Percentiles rank a stretch among this genome's conserved stretches.
These are phyloP conservation scores for Epicauta chinensis DNA, from an alignment of 1,140 invertebrate genomes.

Conservation along the genomic window DNA sequence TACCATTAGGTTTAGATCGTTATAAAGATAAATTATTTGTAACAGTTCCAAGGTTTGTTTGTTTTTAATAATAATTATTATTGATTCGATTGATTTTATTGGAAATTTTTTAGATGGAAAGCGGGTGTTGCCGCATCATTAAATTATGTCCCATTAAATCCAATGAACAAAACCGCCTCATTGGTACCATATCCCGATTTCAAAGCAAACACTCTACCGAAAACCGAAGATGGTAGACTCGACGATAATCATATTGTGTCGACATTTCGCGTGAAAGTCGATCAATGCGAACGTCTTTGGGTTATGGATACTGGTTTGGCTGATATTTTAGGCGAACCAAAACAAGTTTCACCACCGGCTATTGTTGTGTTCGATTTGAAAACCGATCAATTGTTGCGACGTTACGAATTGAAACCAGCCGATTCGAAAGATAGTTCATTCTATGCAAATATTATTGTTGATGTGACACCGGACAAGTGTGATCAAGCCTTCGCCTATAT, in stretches of 20 bases:
- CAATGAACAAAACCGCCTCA: conserved; percentile 52
- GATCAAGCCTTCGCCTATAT: conserved; percentile 68
- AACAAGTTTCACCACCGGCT: conserved; percentile 55
- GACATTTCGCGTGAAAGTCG: conserved; percentile 53
- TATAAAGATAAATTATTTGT: conserved; percentile 73
- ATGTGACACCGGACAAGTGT: conserved; percentile 59
- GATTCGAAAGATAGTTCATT: conserved; percentile 63
- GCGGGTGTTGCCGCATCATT: conserved; percentile 63
- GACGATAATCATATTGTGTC: conserved; percentile 44
- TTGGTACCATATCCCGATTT: conserved; percentile 64
- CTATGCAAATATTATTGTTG: conserved; percentile 63
- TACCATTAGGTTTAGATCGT: conserved; percentile 63
- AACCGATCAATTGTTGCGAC: conserved; percentile 58
- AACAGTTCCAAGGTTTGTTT: conserved; percentile 56
- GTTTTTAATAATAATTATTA: neutral
- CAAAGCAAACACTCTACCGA: conserved; percentile 54
- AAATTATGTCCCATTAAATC: conserved; percentile 55
- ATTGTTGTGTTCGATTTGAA: conserved; percentile 68
- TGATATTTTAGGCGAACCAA: conserved; percentile 59
- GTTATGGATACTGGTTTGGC: conserved; percentile 67
- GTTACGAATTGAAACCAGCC: conserved; percentile 57
- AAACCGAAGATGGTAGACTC: conserved; percentile 25
- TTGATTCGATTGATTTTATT: neutral
- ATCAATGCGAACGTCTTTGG: conserved; percentile 68
- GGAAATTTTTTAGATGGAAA: conserved; percentile 54